A percentile compares a stretch with the other conserved stretches of the same genome.
Evolutionary conservation across 1,140 invertebrate genomes (phyloP).

Genomic region (Halesus radiatus): DNA sequence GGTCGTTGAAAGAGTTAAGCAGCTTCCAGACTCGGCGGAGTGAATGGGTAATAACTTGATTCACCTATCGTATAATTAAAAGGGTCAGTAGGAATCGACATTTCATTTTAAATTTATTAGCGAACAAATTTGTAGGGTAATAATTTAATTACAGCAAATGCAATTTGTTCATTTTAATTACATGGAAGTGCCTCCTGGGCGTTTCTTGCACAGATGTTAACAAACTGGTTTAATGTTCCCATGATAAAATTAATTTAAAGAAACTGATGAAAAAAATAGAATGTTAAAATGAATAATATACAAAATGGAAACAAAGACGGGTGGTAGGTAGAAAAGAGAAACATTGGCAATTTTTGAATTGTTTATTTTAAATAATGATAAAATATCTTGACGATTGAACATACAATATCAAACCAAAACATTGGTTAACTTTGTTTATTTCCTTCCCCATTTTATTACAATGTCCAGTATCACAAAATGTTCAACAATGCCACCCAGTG

Average conservation of each 20-base stretch:
- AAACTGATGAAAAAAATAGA: too few relatives aligned
- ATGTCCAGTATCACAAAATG: background rate
- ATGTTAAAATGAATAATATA: too few relatives aligned
- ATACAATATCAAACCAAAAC: background rate
- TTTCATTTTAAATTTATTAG: slow-evolving; percentile 8
- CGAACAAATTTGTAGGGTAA: background rate
- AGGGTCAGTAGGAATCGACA: slow-evolving; percentile 4
- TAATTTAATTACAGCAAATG: too few relatives aligned
- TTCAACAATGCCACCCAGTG: background rate
- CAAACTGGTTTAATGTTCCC: too few relatives aligned
- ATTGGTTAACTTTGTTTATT: slow-evolving; percentile 1
- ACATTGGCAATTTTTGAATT: background rate
- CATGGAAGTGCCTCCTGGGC: too few relatives aligned
- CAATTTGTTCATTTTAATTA: too few relatives aligned
- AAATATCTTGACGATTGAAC: background rate
- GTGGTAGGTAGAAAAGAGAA: too few relatives aligned
- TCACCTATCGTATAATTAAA: slow-evolving; percentile 18
- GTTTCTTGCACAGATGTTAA: too few relatives aligned
- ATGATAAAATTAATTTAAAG: too few relatives aligned
- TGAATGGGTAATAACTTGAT: background rate
- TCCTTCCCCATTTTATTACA: background rate
- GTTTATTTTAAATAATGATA: slow-evolving; percentile 24
- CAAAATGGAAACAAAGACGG: too few relatives aligned
- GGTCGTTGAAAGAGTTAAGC: background rate
- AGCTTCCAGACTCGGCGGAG: background rate